Base-by-base conservation (phyloP, 2,797 vertebrate species). In the Eulemur rubriventer region DNA sequence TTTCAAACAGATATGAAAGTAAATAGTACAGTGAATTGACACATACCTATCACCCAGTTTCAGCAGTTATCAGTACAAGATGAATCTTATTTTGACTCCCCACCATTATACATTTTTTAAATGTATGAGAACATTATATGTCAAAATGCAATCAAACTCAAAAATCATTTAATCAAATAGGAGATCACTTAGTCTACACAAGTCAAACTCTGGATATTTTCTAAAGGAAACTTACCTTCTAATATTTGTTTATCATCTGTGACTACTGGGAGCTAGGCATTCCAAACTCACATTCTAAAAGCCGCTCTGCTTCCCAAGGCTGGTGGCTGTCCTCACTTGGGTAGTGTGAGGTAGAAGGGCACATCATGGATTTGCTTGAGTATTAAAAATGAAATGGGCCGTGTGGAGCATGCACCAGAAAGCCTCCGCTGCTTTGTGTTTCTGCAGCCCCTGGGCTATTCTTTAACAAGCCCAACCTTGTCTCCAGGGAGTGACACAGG, bases 161-260 rank as follows among this genome's bases (percentile, higher is more conserved):
- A 70, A 63, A 70, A 63, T 67, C 75, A 95, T n/a, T 88, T 57
- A 75, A 52, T 87, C 80, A 67, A 83, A 65, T 26, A 65, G 59
- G 48, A 69, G 46, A 41, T 70, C 61, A 88, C 94, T 86, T 87
- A 63, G 84, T 84, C 33, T 46, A 22, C 24, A 72, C 22, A 87
- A 78, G 18, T 17, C 88, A 96, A 75, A 78, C 17, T 67, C 82
- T 24, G 35, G 9, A 24, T 87, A 86, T 79, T 93, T 96, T 94
- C 20, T 59, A 59, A 82, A 95, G 67, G 38, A 89, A 30, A 50
- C 16, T 48, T 69, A 81, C 67, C 24, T 85, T 94, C 55, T 12
- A 9, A 7, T 69, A 20, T 38, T 76, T 73, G 75, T 55, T 88
- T 12, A 20, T 35, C 35, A 43, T 11, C 70, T 33, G 50, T 73